Conservation (phyloP, 2,113 vertebrate genomes). For the Psittacula cyanocephala region DNA sequence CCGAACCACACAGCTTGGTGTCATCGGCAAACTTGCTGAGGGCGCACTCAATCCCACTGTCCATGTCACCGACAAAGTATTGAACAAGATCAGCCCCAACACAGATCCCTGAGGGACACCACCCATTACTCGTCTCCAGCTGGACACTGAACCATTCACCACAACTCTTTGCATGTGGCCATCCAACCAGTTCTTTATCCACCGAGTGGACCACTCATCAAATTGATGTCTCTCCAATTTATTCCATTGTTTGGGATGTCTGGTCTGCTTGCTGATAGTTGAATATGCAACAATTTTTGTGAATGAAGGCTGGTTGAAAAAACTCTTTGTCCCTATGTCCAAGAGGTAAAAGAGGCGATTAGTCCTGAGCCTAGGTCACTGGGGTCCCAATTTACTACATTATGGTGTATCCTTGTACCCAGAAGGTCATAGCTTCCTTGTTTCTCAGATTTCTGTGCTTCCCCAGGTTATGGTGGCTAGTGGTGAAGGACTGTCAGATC, state of each 20-base stretch:
- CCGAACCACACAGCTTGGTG: too few relatives aligned
- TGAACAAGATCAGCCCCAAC: too few relatives aligned
- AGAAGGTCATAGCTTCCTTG: not conserved
- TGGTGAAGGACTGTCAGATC: not conserved
- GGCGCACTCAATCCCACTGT: too few relatives aligned
- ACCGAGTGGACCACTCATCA: too few relatives aligned
- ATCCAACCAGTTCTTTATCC: too few relatives aligned
- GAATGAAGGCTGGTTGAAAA: not conserved
- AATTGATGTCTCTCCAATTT: not conserved
- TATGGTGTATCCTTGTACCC: not conserved
- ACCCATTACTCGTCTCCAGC: too few relatives aligned
- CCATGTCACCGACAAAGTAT: too few relatives aligned
- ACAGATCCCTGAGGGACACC: too few relatives aligned
- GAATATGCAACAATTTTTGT: not conserved
- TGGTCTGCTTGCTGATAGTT: not conserved
- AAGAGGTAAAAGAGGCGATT: rapidly evolving
- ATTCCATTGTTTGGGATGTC: rapidly evolving
- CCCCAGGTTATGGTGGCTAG: rapidly evolving
- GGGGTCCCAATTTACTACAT: not conserved
- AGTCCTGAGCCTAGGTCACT: rapidly evolving
- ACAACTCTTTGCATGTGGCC: rapidly evolving
- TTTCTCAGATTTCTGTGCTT: not conserved
- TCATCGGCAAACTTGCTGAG: too few relatives aligned
- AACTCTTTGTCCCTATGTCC: not conserved
- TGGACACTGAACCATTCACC: too few relatives aligned